Evolutionary conservation across 2,113 vertebrate genomes (phyloP), one percentile per base, ranked within the genome.

Genomic region (Ellobius talpinus): DNA sequence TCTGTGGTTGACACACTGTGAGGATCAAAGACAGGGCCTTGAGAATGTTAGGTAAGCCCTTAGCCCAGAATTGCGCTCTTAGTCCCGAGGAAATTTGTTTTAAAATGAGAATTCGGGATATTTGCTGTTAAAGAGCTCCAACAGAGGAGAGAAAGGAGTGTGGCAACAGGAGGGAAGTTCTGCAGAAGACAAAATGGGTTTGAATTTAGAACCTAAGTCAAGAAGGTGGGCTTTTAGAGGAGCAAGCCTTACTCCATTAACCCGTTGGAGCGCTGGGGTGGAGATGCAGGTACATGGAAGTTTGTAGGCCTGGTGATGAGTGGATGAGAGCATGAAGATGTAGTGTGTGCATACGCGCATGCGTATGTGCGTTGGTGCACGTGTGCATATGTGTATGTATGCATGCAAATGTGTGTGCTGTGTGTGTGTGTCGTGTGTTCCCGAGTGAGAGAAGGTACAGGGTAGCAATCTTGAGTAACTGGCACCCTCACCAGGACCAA

Each of bases 381-480:
- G 55, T 24, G 23, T 63, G 61, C 3, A 63, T 23, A 5, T 65
- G 63, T 31, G 26, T 65, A 8, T 31, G 29, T 33, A 29, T 31
- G 7, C 23, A 3, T 63, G 61, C 19, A 24, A 65, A 10, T 63
- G 61, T 63, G 61, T 63, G 19, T 63, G 61, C 21, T 24, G 19
- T 2, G 61, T 24, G 29, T 66, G 29, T 33, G 29, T 66, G 65
- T 66, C 33, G 29, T 33, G 29, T 66, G 65, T 66, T 63, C 42
- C 55, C 7, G 13, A 31, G 55, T 10, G 58, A 94, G 65, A 58
- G 65, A 88, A 79, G 10, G 24, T 39, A 5, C 31, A 45, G 70
- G 68, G 36, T 87, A 88, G 63, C 74, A 39, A 52, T 81, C 63
- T 50, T 92, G 81, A 78, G 84, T 89, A 74, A 92, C 33, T 55